Percentiles rank a stretch among this genome's conserved stretches.
These are phyloP conservation scores for Cuculus canorus DNA, from an alignment of 2,797 vertebrate genomes.

Conservation along the genomic window DNA sequence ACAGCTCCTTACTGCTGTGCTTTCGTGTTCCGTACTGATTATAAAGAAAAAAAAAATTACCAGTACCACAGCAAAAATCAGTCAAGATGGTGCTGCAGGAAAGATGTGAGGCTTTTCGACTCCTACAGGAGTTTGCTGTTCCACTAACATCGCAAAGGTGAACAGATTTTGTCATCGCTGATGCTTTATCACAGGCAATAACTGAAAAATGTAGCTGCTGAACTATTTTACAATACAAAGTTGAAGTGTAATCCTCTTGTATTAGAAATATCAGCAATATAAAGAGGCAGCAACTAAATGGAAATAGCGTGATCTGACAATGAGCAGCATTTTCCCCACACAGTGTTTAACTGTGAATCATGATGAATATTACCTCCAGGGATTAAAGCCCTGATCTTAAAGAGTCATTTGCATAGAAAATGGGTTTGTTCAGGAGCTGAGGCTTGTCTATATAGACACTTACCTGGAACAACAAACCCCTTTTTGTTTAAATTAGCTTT, in stretches of 20 bases:
- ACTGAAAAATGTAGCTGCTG: background rate
- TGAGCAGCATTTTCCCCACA: background rate
- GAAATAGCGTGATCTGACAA: background rate
- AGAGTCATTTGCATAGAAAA: conserved; percentile 1
- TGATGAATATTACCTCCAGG: background rate
- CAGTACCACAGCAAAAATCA: background rate
- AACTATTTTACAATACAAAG: background rate
- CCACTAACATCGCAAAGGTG: background rate
- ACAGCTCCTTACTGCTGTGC: background rate
- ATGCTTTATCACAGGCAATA: background rate
- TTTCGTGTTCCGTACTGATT: background rate
- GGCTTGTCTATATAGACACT: background rate
- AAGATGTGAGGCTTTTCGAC: background rate
- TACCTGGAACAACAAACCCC: background rate
- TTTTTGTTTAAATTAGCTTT: background rate
- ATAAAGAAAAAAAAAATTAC: background rate
- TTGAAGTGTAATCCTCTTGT: background rate
- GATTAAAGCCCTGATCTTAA: background rate
- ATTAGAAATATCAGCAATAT: background rate
- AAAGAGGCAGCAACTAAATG: background rate
- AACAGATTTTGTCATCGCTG: background rate
- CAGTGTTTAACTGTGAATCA: background rate
- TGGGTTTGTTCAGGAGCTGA: background rate
- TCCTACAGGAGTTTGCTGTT: background rate
- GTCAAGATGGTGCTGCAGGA: background rate